Evolutionary conservation across 2,888 invertebrate genomes (phyloP).

Genomic region (Eupithecia pulchellata): DNA sequence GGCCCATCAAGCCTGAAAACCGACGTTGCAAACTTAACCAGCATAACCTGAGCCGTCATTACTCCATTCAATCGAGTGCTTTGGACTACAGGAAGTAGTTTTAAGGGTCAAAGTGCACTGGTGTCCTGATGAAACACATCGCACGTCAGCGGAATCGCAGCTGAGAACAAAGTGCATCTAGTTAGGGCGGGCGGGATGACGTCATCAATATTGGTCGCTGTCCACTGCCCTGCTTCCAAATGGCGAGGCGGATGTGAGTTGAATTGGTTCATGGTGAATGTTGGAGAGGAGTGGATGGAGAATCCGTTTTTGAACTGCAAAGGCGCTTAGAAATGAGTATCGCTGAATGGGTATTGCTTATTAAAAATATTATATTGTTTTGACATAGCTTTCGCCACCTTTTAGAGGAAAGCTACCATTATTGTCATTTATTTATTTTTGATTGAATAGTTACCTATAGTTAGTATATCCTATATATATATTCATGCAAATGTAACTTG

Average conservation of each 20-base stretch:
- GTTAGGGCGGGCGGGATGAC: conserved; percentile 70
- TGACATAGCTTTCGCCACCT: no score
- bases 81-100: conserved; percentile 11
- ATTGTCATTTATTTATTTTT: no score
- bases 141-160: conserved; percentile 77
- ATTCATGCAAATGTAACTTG: no score
- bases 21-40: conserved; percentile 57
- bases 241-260: conserved; percentile 49
- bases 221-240: conserved; percentile 54
- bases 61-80: conserved; percentile 31
- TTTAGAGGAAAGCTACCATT: no score
- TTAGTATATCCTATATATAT: no score
- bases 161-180: conserved; percentile 78
- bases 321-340: no score
- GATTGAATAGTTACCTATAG: no score
- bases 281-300: not conserved
- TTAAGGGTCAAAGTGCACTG: conserved; percentile 52
- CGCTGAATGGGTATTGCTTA: no score
- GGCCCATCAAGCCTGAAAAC: conserved; percentile 39
- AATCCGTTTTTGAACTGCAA: not conserved
- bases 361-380: no score
- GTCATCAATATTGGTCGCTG: conserved; percentile 73
- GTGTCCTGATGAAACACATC: conserved; percentile 67
- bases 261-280: conserved; percentile 7
- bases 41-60: conserved; percentile 53